These are phyloP conservation scores for Tolypeutes matacus DNA, from an alignment of 2,797 vertebrate species.

Conservation along the genomic window DNA sequence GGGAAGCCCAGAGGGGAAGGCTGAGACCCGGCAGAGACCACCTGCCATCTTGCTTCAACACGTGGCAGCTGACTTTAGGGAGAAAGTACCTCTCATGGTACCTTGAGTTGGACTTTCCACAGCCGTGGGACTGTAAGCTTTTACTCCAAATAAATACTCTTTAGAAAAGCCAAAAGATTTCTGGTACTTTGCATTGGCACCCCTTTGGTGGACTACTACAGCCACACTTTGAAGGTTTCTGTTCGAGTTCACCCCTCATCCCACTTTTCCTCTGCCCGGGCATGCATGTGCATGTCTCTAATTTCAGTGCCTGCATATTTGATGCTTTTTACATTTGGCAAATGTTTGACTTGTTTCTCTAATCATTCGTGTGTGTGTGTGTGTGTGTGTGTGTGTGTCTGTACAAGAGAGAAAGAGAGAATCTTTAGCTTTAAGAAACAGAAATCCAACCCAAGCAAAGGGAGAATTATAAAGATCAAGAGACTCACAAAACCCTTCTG, in stretches of 20 bases:
- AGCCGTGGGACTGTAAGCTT: too few relatives aligned
- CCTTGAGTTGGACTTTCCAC: too few relatives aligned
- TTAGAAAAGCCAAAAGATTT: too few relatives aligned
- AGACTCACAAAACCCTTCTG: neutral
- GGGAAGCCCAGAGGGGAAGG: too few relatives aligned
- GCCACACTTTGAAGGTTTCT: neutral
- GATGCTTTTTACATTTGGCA: neutral
- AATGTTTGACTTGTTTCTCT: neutral
- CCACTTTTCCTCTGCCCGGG: neutral
- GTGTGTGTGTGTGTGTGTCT: neutral
- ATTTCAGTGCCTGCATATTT: neutral
- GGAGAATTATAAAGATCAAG: neutral
- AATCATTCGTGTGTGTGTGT: neutral
- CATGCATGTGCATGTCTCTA: neutral
- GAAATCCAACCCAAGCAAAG: constrained; percentile 20
- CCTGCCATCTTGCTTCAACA: too few relatives aligned
- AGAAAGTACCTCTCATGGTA: too few relatives aligned
- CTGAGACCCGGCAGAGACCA: too few relatives aligned
- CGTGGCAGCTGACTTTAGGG: too few relatives aligned
- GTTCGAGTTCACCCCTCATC: neutral
- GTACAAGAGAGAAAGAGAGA: neutral
- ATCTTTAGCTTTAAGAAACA: constrained; percentile 25
- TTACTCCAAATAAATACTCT: too few relatives aligned
- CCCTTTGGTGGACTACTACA: too few relatives aligned
- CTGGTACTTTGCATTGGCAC: too few relatives aligned